phyloP scores from a whole-genome alignment of 2,797 vertebrate species.

The Triplophysa yarkandensis region DNA sequence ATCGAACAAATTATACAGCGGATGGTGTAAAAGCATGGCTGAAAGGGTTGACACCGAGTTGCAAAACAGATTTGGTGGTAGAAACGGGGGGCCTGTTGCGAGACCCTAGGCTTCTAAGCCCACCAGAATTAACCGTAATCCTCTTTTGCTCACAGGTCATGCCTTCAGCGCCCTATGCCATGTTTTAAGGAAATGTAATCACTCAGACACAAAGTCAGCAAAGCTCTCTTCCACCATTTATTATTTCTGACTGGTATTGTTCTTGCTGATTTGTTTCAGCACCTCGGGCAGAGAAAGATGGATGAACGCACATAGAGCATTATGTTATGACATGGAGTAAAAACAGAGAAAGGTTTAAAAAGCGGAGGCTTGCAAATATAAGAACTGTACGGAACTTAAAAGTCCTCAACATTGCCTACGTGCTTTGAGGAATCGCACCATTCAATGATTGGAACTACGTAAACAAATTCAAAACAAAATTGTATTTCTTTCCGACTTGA shows the following conservation, averaged over 20 bases:
- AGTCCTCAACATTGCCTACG: not conserved
- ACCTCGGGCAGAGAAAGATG: conserved; percentile 6
- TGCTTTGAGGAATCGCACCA: not conserved
- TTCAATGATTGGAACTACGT: not conserved
- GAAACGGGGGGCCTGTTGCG: not conserved
- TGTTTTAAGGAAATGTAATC: conserved; percentile 42
- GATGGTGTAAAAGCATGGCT: not conserved
- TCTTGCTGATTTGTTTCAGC: conserved; percentile 37
- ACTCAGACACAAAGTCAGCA: conserved; percentile 25
- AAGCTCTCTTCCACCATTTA: conserved; percentile 30
- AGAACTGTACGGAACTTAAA: not conserved
- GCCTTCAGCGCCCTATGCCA: conserved; percentile 18
- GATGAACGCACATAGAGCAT: conserved; percentile 4
- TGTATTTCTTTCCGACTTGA: no score
- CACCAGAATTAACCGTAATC: conserved; percentile 39
- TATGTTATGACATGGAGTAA: conserved; percentile 35
- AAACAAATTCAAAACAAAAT: not conserved
- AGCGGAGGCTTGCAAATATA: not conserved
- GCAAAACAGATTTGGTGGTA: not conserved
- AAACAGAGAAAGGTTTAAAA: conserved; percentile 1
- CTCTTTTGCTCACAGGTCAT: conserved; percentile 30
- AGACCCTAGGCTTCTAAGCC: conserved; percentile 6
- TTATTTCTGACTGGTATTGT: conserved; percentile 44
- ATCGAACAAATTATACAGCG: not conserved
- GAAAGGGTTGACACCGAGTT: not conserved